These are phyloP conservation scores for Falco berigora DNA, from an alignment of 2,797 vertebrate species.

Conservation along the genomic window DNA sequence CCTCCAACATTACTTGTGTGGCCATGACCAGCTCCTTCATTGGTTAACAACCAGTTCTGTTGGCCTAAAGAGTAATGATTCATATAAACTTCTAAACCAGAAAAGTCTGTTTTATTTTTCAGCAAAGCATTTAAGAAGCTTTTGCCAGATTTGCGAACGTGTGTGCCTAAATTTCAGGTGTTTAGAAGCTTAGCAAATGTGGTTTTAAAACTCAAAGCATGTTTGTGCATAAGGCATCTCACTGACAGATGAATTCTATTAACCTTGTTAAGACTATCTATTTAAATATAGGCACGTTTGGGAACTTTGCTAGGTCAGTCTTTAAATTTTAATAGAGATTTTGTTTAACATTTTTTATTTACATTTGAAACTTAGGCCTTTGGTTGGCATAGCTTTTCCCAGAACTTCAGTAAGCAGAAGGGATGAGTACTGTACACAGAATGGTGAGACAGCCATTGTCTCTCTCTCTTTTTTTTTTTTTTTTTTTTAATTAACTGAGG, in stretches of 20 bases:
- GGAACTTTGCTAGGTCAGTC: not conserved
- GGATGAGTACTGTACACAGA: not conserved
- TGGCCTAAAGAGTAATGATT: not conserved
- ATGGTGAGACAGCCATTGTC: not conserved
- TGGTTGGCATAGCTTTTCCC: not conserved
- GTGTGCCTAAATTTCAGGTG: not conserved
- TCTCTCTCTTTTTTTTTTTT: not conserved
- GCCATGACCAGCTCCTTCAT: not conserved
- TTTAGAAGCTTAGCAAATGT: not conserved
- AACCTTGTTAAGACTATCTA: not conserved
- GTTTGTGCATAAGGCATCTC: not conserved
- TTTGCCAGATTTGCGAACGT: not conserved
- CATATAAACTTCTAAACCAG: not conserved
- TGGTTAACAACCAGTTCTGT: not conserved
- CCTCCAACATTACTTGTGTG: not conserved
- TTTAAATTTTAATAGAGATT: not conserved
- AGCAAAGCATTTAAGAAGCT: not conserved
- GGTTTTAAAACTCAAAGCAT: not conserved
- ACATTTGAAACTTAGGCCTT: not conserved
- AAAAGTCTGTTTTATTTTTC: not conserved
- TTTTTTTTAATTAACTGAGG: not conserved
- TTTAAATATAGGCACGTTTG: not conserved
- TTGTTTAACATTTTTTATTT: not conserved
- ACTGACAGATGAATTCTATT: slow-evolving; percentile 1
- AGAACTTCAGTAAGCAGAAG: not conserved